phyloP scores from a whole-genome alignment of 1,140 invertebrate genomes.

The Drosophila pachea region DNA sequence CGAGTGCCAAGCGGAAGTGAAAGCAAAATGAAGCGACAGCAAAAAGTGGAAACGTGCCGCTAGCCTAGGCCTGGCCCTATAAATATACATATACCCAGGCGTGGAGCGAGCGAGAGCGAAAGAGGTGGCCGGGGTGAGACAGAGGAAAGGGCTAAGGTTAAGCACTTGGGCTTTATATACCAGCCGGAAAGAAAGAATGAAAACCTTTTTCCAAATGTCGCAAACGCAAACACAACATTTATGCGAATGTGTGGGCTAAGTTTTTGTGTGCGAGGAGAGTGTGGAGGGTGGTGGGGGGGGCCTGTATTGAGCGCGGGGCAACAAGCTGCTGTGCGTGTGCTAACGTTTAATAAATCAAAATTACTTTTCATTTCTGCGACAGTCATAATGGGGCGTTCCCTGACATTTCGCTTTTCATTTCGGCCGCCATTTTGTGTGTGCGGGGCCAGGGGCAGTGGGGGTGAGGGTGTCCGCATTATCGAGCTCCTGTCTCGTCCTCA shows the following conservation, averaged over 20 bases:
- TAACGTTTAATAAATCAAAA: conserved; percentile 74
- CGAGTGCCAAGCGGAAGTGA: conserved; percentile 36
- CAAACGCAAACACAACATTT: conserved; percentile 49
- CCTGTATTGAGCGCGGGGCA: neutral
- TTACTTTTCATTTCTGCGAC: conserved; percentile 62
- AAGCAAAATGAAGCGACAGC: conserved; percentile 53
- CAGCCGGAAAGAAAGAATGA: neutral
- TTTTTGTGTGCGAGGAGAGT: conserved; percentile 4
- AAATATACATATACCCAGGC: neutral
- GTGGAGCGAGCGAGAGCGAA: no score
- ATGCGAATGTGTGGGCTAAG: conserved; percentile 39
- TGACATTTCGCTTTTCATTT: conserved; percentile 56
- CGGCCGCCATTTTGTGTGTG: conserved; percentile 17
- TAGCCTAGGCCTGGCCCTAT: conserved; percentile 26
- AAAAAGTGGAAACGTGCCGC: conserved; percentile 44
- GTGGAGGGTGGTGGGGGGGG: neutral
- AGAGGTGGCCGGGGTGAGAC: neutral
- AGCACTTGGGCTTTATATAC: conserved; percentile 45
- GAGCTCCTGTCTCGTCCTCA: neutral
- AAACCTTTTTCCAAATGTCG: conserved; percentile 37
- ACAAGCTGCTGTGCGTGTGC: conserved; percentile 23
- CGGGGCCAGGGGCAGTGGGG: neutral
- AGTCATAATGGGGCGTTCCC: conserved; percentile 61
- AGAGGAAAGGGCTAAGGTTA: conserved; percentile 53
- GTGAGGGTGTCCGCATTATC: neutral